A percentile compares a stretch with the other conserved stretches of the same genome.
Evolutionary conservation across 2,113 vertebrate genomes (phyloP).

Genomic region (Tenrec ecaudatus): DNA sequence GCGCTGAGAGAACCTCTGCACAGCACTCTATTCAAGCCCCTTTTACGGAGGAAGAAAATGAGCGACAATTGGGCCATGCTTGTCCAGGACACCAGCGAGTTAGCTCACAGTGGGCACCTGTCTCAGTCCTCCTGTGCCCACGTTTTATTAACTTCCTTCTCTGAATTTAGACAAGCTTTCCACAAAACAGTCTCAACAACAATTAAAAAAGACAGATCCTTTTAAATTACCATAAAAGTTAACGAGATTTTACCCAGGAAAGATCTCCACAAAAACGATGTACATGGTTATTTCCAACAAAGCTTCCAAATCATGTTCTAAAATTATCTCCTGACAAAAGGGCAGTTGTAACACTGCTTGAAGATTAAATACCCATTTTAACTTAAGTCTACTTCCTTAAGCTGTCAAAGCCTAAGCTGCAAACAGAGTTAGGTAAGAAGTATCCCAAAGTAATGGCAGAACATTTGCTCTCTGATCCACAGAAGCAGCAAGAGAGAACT

Average conservation of each 20-base stretch:
- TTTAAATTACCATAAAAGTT: slow-evolving; percentile 10
- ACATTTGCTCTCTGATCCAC: background rate
- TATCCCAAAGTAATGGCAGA: background rate
- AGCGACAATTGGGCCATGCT: background rate
- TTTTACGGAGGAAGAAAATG: background rate
- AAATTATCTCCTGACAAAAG: slow-evolving; percentile 3
- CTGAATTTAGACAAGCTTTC: background rate
- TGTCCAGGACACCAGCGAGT: background rate
- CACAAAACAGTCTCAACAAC: slow-evolving; percentile 13
- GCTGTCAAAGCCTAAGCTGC: background rate
- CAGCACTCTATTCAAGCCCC: background rate
- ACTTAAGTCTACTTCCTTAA: background rate
- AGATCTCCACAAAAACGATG: background rate
- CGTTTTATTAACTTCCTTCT: background rate
- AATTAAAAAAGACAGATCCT: background rate
- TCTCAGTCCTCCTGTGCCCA: background rate
- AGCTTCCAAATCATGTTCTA: background rate
- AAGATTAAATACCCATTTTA: background rate
- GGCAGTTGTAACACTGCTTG: background rate
- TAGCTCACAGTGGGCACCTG: background rate
- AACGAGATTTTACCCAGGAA: slow-evolving; percentile 40
- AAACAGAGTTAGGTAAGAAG: background rate
- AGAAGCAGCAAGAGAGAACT: background rate
- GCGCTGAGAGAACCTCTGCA: background rate
- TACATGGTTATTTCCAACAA: slow-evolving; percentile 25